phyloP scores from a whole-genome alignment of 2,888 invertebrate species.

The Philopedon plagiatum region DNA sequence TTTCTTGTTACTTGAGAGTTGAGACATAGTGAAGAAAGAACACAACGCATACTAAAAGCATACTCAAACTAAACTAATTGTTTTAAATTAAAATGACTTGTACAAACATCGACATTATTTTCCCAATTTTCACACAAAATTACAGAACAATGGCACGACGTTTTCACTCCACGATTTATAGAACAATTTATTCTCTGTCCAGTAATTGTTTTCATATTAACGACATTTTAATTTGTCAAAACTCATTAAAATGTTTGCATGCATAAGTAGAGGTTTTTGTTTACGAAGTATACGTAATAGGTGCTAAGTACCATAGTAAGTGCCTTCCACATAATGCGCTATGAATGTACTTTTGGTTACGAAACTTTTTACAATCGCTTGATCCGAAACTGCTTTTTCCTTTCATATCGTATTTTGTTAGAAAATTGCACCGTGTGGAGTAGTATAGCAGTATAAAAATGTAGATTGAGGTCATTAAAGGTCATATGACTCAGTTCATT shows the following conservation, averaged over 20 bases:
- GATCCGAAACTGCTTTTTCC: no score
- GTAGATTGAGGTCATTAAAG: no score
- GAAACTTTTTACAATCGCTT: no score
- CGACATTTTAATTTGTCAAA: constrained; percentile 18
- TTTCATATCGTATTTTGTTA: no score
- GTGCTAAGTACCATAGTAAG: constrained; percentile 3
- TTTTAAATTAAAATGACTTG: constrained; percentile 6
- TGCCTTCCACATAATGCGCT: not conserved
- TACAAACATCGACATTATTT: constrained; percentile 9
- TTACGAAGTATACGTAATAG: not conserved
- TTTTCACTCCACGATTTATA: constrained; percentile 15
- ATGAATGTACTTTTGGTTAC: no score
- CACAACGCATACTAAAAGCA: not conserved
- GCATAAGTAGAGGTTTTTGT: constrained; percentile 3
- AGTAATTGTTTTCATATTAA: constrained; percentile 19
- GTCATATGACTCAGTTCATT: no score
- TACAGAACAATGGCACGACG: constrained; percentile 18
- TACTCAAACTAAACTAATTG: not conserved
- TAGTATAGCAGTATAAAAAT: no score
- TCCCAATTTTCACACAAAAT: constrained; percentile 22
- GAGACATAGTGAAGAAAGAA: not conserved
- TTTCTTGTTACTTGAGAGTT: no score
- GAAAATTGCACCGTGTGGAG: no score
- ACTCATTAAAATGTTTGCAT: constrained; percentile 10
- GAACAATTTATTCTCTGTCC: not conserved